Base-by-base conservation (phyloP, 2,797 vertebrate species). In the Avahi laniger region DNA sequence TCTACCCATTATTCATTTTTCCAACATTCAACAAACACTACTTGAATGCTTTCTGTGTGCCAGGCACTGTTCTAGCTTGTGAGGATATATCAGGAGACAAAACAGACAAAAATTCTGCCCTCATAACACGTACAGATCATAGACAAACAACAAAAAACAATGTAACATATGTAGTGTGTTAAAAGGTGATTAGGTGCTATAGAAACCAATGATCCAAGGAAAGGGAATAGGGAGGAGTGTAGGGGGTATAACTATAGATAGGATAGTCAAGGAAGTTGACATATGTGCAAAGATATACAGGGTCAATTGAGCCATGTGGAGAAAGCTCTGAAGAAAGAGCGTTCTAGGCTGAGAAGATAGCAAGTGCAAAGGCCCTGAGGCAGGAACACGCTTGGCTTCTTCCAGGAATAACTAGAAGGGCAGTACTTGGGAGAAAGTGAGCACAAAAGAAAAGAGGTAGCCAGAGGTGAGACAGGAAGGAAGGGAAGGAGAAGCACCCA, bases 51-150 rank as follows among this genome's bases (percentile, higher is more conserved):
- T 91, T 30, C 30, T 82, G 91, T 89, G 43, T 54, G 15, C 38
- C 91, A 83, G 63, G 69, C 63, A 61, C 30, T 92, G 52, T 67
- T 92, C 73, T 73, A 87, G 70, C 33, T 90, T 96, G 76, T 84
- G 13, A 92, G 70, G 43, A 48, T 73, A 57, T 26, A 70, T 24
- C 24, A 70, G 30, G 18, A n/a, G 69, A 28, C 1, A 83, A 67
- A 94, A 72, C 4, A 73, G 48, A 83, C 35, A 48, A 50, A 70
- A 50, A 28, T 26, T 17, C 35, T 89, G 63, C 46, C 41, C 9
- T 82, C 59, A 26, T 81, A 69, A 95, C 48, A n/a, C 59, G 72
- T 57, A 89, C 48, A 57, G 50, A 52, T 41, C 82, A 96, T 61
- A 76, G 78, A 59, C 26, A 81, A 81, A 63, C 79, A 92, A 61